Evolutionary conservation across 2,797 vertebrate genomes (phyloP).

Genomic region (Graptemys geographica): DNA sequence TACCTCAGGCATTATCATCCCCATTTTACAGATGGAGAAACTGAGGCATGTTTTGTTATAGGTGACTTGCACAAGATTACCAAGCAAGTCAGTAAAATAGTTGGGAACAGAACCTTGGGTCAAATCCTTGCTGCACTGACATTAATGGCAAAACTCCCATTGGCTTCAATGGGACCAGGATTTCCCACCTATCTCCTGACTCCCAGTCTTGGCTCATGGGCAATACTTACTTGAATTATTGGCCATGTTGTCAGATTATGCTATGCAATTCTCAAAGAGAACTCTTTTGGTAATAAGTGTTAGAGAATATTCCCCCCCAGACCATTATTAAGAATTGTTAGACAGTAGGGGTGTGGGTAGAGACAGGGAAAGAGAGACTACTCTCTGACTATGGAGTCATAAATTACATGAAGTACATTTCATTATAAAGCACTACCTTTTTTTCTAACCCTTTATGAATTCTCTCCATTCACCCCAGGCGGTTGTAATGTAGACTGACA

Average conservation of each 20-base stretch:
- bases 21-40: not conserved
- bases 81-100: not conserved
- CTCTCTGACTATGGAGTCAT: conserved; percentile 71
- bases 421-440: conserved; percentile 79
- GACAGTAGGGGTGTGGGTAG: not conserved
- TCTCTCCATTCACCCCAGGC: conserved; percentile 75
- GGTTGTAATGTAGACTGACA: conserved; percentile 81
- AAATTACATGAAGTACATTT: conserved; percentile 81
- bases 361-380: conserved; percentile 68
- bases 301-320: conserved; percentile 62
- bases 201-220: not conserved
- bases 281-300: conserved; percentile 50
- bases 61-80: not conserved
- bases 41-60: not conserved
- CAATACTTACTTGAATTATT: fast-evolving
- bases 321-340: conserved; percentile 74
- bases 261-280: not conserved
- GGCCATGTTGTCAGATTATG: not conserved
- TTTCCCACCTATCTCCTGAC: not conserved
- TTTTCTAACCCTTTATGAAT: conserved; percentile 79
- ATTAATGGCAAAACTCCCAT: fast-evolving
- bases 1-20: not conserved
- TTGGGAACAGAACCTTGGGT: not conserved
- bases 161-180: fast-evolving
- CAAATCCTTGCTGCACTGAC: not conserved